phyloP scores from a whole-genome alignment of 2,797 vertebrate genomes.

The Peromyscus eremicus region DNA sequence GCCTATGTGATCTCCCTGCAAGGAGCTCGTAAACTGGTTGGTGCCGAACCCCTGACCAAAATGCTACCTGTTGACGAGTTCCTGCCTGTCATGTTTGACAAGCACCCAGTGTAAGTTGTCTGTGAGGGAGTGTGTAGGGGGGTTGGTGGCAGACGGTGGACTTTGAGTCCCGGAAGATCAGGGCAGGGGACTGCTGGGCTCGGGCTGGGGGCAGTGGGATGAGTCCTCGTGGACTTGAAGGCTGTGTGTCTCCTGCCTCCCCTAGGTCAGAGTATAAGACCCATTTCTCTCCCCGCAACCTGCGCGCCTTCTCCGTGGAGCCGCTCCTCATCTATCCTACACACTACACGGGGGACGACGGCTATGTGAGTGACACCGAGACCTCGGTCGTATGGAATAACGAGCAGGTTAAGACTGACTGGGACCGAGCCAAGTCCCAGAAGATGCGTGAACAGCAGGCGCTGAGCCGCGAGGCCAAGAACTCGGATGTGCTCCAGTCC shows the following conservation, averaged over 20 bases:
- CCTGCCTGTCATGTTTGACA: constrained; percentile 96
- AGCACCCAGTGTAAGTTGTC: constrained; percentile 94
- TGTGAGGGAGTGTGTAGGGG: background rate
- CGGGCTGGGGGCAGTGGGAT: background rate
- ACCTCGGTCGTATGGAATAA: constrained; percentile 97
- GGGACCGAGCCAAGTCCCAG: constrained; percentile 94
- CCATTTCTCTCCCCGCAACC: constrained; percentile 92
- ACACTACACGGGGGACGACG: constrained; percentile 95
- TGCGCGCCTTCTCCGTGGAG: constrained; percentile 95
- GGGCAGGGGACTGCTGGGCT: background rate
- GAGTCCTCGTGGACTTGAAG: background rate
- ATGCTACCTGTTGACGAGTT: constrained; percentile 97
- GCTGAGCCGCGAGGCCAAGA: constrained; percentile 93
- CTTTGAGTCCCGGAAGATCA: background rate
- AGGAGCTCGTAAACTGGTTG: constrained; percentile 94
- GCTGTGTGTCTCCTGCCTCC: background rate
- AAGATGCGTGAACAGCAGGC: constrained; percentile 94
- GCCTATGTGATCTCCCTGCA: constrained; percentile 94
- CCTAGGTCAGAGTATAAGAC: constrained; percentile 93
- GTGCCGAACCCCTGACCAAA: constrained; percentile 91
- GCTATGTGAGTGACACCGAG: constrained; percentile 97
- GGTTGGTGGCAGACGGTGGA: background rate
- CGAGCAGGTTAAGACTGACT: constrained; percentile 92
- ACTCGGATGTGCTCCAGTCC: constrained; percentile 94
- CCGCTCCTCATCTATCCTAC: constrained; percentile 96